Base-by-base conservation (phyloP, 2,888 invertebrate genomes). In the Drosophila lacicola region DNA sequence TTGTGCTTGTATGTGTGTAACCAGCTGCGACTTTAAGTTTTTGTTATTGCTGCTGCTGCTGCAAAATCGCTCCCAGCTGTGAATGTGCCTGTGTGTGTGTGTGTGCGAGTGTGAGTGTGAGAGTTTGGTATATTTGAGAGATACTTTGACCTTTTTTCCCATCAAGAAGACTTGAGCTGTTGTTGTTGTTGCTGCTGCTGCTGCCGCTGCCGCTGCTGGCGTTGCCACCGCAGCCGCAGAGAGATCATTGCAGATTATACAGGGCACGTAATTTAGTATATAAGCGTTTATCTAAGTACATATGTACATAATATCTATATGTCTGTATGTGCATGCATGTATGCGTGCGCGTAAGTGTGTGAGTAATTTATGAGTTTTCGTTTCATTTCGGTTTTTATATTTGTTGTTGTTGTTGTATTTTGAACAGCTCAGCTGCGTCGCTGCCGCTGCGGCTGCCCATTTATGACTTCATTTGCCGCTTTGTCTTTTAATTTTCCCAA, bases 81-180 rank as follows among this genome's bases (percentile, higher is more conserved):
- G 51, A 45, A 19, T 57, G 36, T 63, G 36, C 29, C 29, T 63
- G 50, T 62, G 17, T 11, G 33, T 68, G 34, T 64, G 34, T 50
- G 41, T 63, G 45, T 60, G 60, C 29, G 39, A 47, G 44, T 33
- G 36, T 21, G 37, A n/a, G 33, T 58, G 46, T 62, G 60, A 50
- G 72, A 70, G 66, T 82, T 60, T 63, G 63, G 73, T 70, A 56
- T 75, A 51, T 73, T 66, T 81, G 47, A 61, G 68, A 80, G 78
- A 82, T 82, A 88, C 83, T 88, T 83, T 83, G 89, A 88, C 89
- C 82, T 86, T 82, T 82, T 80, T 77, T 72, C 50, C 69, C 89
- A 77, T 74, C 70, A 74, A 88, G 81, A 86, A 86, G 89, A 77
- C 71, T 86, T 76, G 76, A 79, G 73, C 75, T 68, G 71, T 44